Evolutionary conservation across 1,140 invertebrate genomes (phyloP).

Genomic region (Trichogramma pretiosum): DNA sequence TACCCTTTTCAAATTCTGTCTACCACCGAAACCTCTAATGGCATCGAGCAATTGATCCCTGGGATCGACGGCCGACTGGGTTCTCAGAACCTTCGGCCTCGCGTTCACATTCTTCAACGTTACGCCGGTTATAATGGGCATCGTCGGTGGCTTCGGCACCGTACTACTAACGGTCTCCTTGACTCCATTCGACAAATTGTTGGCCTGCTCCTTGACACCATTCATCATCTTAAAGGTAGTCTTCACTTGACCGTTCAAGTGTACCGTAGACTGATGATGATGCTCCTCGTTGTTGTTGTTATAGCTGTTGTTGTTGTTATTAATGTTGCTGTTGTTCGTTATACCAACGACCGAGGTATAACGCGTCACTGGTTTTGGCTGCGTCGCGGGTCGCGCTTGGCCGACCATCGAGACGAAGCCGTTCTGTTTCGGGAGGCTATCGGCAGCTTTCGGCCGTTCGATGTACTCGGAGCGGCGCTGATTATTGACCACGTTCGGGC

Average conservation of each 20-base stretch:
- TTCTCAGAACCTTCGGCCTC: constrained; percentile 26
- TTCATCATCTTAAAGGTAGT: too few species aligned
- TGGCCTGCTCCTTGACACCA: not conserved
- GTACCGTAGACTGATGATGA: too few species aligned
- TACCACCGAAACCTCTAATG: constrained; percentile 61
- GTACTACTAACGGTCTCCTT: not conserved
- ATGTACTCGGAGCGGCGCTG: constrained; percentile 28
- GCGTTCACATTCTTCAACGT: constrained; percentile 36
- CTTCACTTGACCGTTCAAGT: too few species aligned
- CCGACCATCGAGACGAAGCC: not conserved
- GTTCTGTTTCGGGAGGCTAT: constrained; percentile 12
- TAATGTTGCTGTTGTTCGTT: constrained; percentile 1
- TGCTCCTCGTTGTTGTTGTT: not conserved
- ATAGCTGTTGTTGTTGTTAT: not conserved
- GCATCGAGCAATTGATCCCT: constrained; percentile 61
- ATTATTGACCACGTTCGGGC: constrained; percentile 4
- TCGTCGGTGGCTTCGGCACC: constrained; percentile 35
- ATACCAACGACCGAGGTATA: constrained; percentile 16
- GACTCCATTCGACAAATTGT: not conserved
- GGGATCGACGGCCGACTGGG: constrained; percentile 42
- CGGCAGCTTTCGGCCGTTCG: not conserved
- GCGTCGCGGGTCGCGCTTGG: not conserved
- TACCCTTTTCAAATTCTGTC: constrained; percentile 48
- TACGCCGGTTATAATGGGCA: constrained; percentile 40
- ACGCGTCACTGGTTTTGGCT: constrained; percentile 1